Conservation (phyloP, 2,888 invertebrate genomes). For the Limnephilus lunatus region DNA sequence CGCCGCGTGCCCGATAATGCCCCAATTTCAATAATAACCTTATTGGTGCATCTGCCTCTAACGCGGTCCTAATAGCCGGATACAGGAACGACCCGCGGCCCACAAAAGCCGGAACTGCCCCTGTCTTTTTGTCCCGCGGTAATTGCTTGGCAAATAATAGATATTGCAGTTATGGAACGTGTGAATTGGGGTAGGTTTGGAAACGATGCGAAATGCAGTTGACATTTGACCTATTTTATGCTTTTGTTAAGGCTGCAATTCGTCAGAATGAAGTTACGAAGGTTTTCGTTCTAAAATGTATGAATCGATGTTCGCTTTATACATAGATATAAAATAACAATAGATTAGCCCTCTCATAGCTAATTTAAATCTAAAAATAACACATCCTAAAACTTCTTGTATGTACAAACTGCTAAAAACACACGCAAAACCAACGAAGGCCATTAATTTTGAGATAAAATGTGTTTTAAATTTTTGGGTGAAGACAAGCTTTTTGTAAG, state of each 20-base stretch:
- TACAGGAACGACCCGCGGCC: not conserved
- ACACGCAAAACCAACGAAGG: too few relatives aligned
- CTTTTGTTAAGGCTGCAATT: not conserved
- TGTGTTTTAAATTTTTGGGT: too few relatives aligned
- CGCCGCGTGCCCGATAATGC: not conserved
- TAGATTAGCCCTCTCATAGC: too few relatives aligned
- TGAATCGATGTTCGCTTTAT: too few relatives aligned
- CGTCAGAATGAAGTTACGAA: not conserved
- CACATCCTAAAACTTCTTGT: too few relatives aligned
- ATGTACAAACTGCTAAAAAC: too few relatives aligned
- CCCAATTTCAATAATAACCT: not conserved
- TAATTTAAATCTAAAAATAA: too few relatives aligned
- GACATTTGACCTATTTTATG: constrained; percentile 14
- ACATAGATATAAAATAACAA: too few relatives aligned
- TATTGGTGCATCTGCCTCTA: constrained; percentile 30
- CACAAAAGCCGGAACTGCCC: not conserved
- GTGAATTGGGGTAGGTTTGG: constrained; percentile 10
- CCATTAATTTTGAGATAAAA: too few relatives aligned
- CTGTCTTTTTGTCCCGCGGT: not conserved
- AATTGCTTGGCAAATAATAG: constrained; percentile 28
- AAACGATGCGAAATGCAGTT: not conserved
- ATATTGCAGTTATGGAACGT: not conserved
- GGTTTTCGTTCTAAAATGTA: not conserved
- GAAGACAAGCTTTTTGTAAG: too few relatives aligned
- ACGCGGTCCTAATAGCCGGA: not conserved